Base-by-base conservation (phyloP, 2,888 invertebrate genomes). In the Epirrhoe tristata region DNA sequence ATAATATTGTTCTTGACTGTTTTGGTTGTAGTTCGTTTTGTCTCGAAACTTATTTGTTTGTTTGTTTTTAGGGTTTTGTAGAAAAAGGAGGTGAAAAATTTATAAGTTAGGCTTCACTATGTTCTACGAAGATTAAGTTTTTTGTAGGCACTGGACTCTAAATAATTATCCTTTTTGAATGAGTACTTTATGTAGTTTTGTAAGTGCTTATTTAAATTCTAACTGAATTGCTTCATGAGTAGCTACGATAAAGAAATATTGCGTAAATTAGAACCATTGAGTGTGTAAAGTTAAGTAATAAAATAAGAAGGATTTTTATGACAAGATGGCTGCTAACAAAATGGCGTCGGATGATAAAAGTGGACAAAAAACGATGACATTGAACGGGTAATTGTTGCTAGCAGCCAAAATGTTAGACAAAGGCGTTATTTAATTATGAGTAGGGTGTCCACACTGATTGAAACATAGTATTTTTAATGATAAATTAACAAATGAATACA, bases 311-410 rank as follows among this genome's bases (percentile, higher is more conserved):
- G 67, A 73, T 73, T 67, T 43, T 48, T 72, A 69, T 70, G 66
- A 69, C 72, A 74, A 71, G 65, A 76, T 76, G 73, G 74, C 70
- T 48, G 52, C 58, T 34, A 50, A 67, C 67, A 66, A 73, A 71
- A 73, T 73, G 76, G 66, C 69, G 74, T 58, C 67, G 67, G 66
- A 71, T 74, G 66, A 64, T 68, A 66, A 60, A 59, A 67, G 55
- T 70, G 60, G 61, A 74, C 72, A 74, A 74, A 74, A 76, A 76
- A 72, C 67, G 53, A 67, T 72, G 76, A 74, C 74, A 76, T 74
- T 74, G 76, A 73, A 74, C 68, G 59, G 65, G 67, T 76, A 74
- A 76, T 72, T 69, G 70, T 58, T 67, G 57, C 67, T 68, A 66
- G 66, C 71, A 68, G 67, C 72, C 72, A 48, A 75, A 73, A 70